A percentile compares a stretch with the other conserved stretches of the same genome.
phyloP scores from a whole-genome alignment of 2,888 invertebrate genomes.

The Aspidiotus rigidus region DNA sequence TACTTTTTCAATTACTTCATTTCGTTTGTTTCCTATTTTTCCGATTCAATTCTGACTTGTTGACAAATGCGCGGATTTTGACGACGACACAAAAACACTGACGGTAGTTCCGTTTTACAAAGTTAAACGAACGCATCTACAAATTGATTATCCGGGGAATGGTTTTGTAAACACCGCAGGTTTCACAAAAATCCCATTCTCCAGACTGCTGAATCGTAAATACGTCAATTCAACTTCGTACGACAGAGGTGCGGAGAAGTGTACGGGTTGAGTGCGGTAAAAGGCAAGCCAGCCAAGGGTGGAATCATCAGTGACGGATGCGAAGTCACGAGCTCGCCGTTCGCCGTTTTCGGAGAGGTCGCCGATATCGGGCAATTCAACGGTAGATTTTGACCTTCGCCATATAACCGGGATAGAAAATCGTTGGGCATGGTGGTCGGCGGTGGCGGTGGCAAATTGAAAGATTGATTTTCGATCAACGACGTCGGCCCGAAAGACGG shows the following conservation, averaged over 20 bases:
- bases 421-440: constrained; percentile 57
- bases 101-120: too few species aligned
- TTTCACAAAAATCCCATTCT: too few species aligned
- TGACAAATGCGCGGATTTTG: too few species aligned
- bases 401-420: constrained; percentile 66
- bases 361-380: not conserved
- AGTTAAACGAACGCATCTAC: too few species aligned
- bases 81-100: too few species aligned
- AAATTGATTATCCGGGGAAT: too few species aligned
- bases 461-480: constrained; percentile 18
- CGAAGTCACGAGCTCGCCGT: constrained; percentile 41
- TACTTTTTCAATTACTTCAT: too few species aligned
- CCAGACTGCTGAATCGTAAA: too few species aligned
- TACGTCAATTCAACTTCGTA: too few species aligned
- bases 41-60: too few species aligned
- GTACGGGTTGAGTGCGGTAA: constrained; percentile 23
- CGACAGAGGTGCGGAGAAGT: not conserved
- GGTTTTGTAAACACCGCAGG: too few species aligned
- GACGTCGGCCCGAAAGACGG: not conserved
- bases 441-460: constrained; percentile 41
- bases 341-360: constrained; percentile 15
- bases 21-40: too few species aligned
- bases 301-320: constrained; percentile 42
- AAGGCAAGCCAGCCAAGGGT: constrained; percentile 15
- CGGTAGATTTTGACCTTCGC: constrained; percentile 48